Conservation (phyloP, 2,888 invertebrate genomes). For the Dasysyrphus tricinctus region DNA sequence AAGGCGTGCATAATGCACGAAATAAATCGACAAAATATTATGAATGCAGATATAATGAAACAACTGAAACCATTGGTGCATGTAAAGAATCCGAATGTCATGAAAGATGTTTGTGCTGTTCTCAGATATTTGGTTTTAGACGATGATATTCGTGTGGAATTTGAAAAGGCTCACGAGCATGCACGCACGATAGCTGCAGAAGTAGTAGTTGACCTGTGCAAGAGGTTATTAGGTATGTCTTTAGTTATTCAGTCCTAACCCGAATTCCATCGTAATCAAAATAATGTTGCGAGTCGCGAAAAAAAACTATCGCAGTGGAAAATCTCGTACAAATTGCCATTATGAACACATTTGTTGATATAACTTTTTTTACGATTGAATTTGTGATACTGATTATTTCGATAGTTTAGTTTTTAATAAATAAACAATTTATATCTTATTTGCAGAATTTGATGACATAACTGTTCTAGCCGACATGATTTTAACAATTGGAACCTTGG, state of each 20-base stretch:
- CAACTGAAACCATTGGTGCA: conserved; percentile 85
- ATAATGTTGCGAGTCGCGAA: too few species aligned
- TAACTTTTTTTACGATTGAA: too few species aligned
- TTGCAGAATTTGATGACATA: conserved; percentile 86
- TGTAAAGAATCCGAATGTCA: too few species aligned
- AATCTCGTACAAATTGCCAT: too few species aligned
- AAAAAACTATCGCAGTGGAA: too few species aligned
- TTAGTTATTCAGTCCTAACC: too few species aligned
- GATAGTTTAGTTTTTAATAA: too few species aligned
- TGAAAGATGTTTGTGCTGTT: too few species aligned
- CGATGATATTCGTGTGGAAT: conserved; percentile 94
- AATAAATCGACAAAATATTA: conserved; percentile 90
- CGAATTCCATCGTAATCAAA: too few species aligned
- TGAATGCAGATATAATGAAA: conserved; percentile 87
- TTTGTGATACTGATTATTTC: too few species aligned
- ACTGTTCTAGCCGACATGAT: conserved; percentile 89
- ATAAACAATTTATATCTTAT: too few species aligned
- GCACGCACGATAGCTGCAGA: conserved; percentile 89
- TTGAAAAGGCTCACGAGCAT: conserved; percentile 93
- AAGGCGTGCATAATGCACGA: conserved; percentile 93
- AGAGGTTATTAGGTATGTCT: conserved; percentile 87
- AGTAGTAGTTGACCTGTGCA: conserved; percentile 87
- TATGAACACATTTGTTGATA: too few species aligned
- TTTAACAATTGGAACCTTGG: conserved; percentile 89
- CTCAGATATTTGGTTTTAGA: conserved; percentile 91